Evolutionary conservation across 2,797 vertebrate genomes (phyloP).

Genomic region (Cuniculus paca): DNA sequence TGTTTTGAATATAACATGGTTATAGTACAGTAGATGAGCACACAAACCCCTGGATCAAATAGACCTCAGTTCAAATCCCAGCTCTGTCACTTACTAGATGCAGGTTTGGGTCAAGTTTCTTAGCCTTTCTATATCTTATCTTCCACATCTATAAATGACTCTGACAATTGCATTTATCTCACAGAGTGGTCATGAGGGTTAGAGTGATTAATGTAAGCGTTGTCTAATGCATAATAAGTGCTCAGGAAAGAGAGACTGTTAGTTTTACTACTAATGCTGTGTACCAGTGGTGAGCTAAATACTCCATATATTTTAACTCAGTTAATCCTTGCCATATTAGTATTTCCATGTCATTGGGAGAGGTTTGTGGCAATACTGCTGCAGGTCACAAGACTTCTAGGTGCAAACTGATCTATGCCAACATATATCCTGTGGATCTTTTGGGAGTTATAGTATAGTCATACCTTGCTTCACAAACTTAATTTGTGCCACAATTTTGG

Average conservation of each 20-base stretch:
- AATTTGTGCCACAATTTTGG: neutral
- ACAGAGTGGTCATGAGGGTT: neutral
- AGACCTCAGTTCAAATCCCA: neutral
- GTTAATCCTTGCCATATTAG: constrained; percentile 45
- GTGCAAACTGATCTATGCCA: neutral
- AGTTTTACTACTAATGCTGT: constrained; percentile 27
- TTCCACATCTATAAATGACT: neutral
- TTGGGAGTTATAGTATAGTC: neutral
- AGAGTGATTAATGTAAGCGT: neutral
- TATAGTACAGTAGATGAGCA: neutral
- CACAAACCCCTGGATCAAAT: neutral
- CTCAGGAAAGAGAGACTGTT: neutral
- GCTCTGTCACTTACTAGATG: neutral
- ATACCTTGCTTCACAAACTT: neutral
- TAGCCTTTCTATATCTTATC: neutral
- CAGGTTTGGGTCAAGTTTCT: neutral
- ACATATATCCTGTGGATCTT: neutral
- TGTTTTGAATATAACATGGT: neutral
- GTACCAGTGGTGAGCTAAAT: neutral
- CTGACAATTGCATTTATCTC: neutral
- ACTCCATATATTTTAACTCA: neutral
- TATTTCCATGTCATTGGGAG: neutral
- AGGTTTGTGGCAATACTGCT: neutral
- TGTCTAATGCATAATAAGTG: neutral
- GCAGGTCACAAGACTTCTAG: neutral